phyloP scores from a whole-genome alignment of 2,797 vertebrate species.

The Florisuga fusca region DNA sequence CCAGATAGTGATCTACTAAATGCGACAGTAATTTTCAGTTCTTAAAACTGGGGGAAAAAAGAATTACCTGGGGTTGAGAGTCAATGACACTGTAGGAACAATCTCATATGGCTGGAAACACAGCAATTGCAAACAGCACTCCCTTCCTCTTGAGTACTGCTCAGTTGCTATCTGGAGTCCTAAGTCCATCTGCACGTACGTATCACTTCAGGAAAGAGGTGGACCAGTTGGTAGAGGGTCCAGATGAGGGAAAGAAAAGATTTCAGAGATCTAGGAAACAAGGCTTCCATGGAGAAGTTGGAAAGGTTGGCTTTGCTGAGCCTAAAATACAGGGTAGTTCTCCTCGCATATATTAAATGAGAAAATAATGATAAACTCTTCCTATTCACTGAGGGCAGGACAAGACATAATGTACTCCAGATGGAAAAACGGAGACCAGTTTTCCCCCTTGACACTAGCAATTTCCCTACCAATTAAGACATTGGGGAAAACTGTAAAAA shows the following conservation, averaged over 20 bases:
- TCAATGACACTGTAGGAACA: background rate
- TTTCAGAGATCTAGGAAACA: background rate
- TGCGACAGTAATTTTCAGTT: background rate
- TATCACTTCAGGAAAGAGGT: background rate
- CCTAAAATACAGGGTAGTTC: background rate
- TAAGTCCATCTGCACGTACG: background rate
- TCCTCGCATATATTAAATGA: background rate
- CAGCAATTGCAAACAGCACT: background rate
- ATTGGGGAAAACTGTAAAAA: background rate
- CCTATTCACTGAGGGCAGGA: background rate
- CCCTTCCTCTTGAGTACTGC: background rate
- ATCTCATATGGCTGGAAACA: background rate
- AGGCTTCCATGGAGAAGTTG: background rate
- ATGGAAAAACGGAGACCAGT: background rate
- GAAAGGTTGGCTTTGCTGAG: background rate
- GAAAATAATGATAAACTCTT: background rate
- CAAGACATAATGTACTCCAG: background rate
- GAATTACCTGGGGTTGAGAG: background rate
- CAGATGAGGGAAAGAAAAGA: background rate
- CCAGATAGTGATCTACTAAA: background rate
- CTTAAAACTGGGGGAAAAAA: background rate
- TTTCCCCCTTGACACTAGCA: background rate
- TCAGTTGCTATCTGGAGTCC: background rate
- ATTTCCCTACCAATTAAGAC: background rate
- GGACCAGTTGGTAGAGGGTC: background rate